phyloP scores from a whole-genome alignment of 2,888 invertebrate species.

The Eupelmus urozonus region DNA sequence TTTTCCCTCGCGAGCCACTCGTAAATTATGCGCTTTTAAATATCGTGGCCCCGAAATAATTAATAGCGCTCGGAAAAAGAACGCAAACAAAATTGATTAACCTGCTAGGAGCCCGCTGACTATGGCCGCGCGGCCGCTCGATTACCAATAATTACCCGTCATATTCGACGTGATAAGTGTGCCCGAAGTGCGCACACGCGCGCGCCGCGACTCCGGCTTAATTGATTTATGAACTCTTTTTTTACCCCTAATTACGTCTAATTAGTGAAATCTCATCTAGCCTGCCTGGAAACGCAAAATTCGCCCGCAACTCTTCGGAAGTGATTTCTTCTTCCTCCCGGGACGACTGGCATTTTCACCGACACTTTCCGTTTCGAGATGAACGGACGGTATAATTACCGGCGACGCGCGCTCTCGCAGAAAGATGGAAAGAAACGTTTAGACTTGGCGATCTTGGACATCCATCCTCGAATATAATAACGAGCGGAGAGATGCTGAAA shows the following conservation, averaged over 20 bases:
- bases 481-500: background rate
- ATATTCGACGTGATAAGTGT: slow-evolving; percentile 57
- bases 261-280: slow-evolving; percentile 45
- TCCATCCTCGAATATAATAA: background rate
- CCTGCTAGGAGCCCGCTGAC: slow-evolving; percentile 2
- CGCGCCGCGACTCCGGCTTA: background rate
- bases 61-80: slow-evolving; percentile 13
- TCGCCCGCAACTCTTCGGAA: slow-evolving; percentile 31
- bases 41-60: slow-evolving; percentile 21
- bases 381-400: background rate
- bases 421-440: background rate
- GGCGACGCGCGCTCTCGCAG: background rate
- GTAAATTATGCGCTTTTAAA: slow-evolving; percentile 14
- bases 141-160: slow-evolving; percentile 56
- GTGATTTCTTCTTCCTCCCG: slow-evolving; percentile 12
- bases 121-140: slow-evolving; percentile 12
- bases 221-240: slow-evolving; percentile 50
- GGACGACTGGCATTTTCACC: slow-evolving; percentile 10
- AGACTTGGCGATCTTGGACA: background rate
- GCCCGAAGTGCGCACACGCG: slow-evolving; percentile 4
- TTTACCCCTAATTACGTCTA: slow-evolving; percentile 32
- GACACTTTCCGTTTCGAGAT: background rate
- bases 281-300: slow-evolving; percentile 8
- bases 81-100: slow-evolving; percentile 48
- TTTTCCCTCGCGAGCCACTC: no score